Evolutionary conservation across 2,113 vertebrate genomes (phyloP).

Genomic region (Burhinus oedicnemus): DNA sequence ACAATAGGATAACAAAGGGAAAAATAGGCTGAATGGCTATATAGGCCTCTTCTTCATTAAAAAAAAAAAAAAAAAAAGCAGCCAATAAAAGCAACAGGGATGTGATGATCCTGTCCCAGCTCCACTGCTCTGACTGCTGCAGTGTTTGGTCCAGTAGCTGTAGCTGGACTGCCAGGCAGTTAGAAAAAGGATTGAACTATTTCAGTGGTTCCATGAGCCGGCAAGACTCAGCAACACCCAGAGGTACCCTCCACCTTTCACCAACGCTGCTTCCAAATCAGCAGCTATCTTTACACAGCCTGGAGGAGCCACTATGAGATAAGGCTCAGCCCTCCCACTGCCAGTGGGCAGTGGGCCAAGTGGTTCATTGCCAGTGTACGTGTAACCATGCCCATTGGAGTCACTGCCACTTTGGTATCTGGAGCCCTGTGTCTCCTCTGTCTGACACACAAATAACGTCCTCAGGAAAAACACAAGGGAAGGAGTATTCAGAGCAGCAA

Average conservation of each 20-base stretch:
- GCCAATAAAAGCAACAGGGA: not conserved
- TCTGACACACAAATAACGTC: not conserved
- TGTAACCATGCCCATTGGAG: not conserved
- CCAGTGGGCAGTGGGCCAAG: not conserved
- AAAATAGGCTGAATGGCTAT: not conserved
- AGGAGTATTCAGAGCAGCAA: not conserved
- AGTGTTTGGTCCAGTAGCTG: not conserved
- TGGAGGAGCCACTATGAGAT: not conserved
- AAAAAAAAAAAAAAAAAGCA: not conserved
- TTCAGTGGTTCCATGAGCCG: not conserved
- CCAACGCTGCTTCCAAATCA: not conserved
- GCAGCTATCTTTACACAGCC: not conserved
- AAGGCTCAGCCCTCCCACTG: not conserved
- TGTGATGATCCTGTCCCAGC: not conserved
- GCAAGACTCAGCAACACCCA: not conserved
- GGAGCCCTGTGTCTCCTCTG: not conserved
- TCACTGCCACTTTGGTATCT: not conserved
- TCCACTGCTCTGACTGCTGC: not conserved
- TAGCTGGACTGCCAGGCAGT: not conserved
- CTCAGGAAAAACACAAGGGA: not conserved
- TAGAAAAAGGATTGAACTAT: not conserved
- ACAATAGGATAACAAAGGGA: not conserved
- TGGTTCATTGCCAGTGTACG: not conserved
- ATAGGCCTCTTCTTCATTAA: not conserved
- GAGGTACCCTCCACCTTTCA: not conserved